Percentiles rank a stretch among this genome's conserved stretches.
These are phyloP conservation scores for Sphyrna mokarran DNA, from an alignment of 2,113 vertebrate species.

Conservation along the genomic window DNA sequence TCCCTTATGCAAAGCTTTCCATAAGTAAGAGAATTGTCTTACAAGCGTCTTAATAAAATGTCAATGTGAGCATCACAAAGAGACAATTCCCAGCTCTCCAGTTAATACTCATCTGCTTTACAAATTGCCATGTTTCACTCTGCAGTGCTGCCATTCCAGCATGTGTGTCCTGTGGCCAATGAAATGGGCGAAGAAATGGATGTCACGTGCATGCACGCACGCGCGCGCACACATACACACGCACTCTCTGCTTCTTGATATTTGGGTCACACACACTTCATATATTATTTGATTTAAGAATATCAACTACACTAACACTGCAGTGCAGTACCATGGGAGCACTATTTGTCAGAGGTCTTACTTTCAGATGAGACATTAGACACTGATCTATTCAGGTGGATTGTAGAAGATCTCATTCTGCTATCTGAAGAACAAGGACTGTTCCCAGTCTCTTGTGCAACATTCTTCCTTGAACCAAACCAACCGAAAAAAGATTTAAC, in stretches of 20 bases:
- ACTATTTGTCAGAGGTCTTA: neutral
- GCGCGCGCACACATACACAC: neutral
- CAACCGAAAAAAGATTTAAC: neutral
- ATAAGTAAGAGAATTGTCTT: neutral
- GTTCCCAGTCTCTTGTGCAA: neutral
- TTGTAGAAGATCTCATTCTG: neutral
- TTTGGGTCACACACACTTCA: neutral
- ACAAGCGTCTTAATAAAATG: neutral
- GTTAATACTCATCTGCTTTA: neutral
- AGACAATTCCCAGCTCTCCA: neutral
- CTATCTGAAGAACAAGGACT: neutral
- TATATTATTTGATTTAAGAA: neutral
- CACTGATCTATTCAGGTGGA: neutral
- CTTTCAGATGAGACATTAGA: neutral
- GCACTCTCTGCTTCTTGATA: neutral
- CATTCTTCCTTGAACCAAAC: neutral
- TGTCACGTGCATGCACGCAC: neutral
- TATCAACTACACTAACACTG: neutral
- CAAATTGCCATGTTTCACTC: neutral
- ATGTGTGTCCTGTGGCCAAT: neutral
- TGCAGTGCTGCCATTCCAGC: neutral
- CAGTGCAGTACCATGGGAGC: neutral
- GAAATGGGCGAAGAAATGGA: neutral
- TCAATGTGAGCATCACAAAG: neutral
- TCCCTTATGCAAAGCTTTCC: neutral